Evolutionary conservation across 2,888 invertebrate genomes (phyloP).

Genomic region (Scaeva pyrastri): DNA sequence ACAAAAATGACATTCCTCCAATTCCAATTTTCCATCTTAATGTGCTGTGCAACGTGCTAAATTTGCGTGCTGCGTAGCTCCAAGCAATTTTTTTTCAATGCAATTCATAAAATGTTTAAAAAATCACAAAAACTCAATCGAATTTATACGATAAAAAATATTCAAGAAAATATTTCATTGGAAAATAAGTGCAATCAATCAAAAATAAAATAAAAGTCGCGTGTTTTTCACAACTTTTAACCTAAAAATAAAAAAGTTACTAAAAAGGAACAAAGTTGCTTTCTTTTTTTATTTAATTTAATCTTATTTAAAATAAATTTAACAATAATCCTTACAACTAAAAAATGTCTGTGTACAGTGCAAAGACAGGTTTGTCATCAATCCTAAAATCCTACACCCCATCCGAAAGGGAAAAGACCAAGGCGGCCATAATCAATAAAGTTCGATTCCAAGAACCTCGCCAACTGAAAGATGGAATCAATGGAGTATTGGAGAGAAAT

Average conservation of each 20-base stretch:
- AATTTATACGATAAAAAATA: conserved; percentile 1
- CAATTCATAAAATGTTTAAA: conserved; percentile 27
- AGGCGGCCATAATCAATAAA: conserved; percentile 80
- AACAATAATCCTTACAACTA: not conserved
- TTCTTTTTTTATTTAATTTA: conserved; percentile 37
- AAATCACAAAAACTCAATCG: conserved; percentile 18
- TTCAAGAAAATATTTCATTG: too few relatives aligned
- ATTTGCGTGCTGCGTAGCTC: conserved; percentile 34
- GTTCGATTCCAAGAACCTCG: conserved; percentile 81
- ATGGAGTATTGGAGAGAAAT: conserved; percentile 77
- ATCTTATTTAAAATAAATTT: not conserved
- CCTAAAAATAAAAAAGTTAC: conserved; percentile 30
- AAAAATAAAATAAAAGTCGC: not conserved
- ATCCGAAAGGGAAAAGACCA: conserved; percentile 81
- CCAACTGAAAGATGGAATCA: conserved; percentile 79
- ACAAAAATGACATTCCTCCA: conserved; percentile 21
- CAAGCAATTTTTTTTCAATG: not conserved
- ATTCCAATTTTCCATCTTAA: not conserved
- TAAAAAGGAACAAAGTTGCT: not conserved
- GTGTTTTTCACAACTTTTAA: conserved; percentile 22
- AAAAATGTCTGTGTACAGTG: conserved; percentile 81
- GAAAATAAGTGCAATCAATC: conserved; percentile 2
- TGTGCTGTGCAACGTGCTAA: conserved; percentile 66
- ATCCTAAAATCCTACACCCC: conserved; percentile 81
- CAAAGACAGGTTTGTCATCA: conserved; percentile 80